These are phyloP conservation scores for Calonectris borealis DNA, from an alignment of 2,113 vertebrate species.

Conservation along the genomic window DNA sequence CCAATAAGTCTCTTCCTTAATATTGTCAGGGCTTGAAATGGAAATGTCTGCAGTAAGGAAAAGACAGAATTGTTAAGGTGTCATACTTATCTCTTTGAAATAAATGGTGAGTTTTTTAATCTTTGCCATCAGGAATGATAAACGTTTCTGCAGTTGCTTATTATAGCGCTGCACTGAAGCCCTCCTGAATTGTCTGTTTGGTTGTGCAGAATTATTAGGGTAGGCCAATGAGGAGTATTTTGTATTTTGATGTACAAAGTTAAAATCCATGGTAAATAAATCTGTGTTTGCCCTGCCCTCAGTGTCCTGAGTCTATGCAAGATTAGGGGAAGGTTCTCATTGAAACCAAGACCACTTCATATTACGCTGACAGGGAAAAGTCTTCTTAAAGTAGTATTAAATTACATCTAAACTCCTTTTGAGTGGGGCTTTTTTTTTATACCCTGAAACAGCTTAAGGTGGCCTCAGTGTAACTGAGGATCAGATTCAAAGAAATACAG, in stretches of 20 bases:
- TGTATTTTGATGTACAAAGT: neutral
- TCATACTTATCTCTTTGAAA: constrained; percentile 37
- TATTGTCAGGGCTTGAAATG: constrained; percentile 35
- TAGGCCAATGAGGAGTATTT: neutral
- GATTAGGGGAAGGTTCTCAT: neutral
- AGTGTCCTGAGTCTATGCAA: neutral
- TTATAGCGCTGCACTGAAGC: neutral
- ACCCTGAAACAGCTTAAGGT: neutral
- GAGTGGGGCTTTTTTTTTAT: neutral
- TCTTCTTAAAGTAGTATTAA: constrained; percentile 20
- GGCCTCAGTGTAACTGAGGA: neutral
- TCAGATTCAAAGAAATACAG: neutral
- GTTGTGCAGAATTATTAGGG: neutral
- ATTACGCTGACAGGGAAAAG: neutral
- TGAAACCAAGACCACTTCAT: neutral
- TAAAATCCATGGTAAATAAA: constrained; percentile 3
- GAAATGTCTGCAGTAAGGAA: constrained; percentile 36
- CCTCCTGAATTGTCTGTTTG: neutral
- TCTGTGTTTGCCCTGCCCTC: neutral
- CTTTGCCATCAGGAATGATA: constrained; percentile 37
- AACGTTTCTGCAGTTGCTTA: neutral
- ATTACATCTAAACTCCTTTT: neutral
- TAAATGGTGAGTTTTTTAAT: constrained; percentile 50
- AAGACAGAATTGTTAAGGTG: constrained; percentile 41
- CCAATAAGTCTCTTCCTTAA: constrained; percentile 46